Conservation (phyloP, 2,888 invertebrate genomes). For the Andrena marginata region DNA sequence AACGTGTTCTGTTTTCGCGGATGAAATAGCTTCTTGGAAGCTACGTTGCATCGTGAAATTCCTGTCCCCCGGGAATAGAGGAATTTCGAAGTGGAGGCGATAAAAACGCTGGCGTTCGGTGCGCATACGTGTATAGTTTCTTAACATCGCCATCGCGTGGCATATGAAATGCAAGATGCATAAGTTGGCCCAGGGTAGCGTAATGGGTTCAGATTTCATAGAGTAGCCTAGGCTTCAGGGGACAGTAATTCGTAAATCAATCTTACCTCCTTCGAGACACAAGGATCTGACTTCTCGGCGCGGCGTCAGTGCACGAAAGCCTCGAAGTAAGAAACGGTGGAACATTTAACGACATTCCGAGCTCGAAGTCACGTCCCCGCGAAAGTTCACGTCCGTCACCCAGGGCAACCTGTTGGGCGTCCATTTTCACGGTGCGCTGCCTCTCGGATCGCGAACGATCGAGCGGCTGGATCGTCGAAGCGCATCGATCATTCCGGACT, state of each 20-base stretch:
- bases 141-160: too few relatives aligned
- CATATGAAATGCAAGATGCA: too few relatives aligned
- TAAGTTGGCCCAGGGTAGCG: too few relatives aligned
- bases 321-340: background rate
- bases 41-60: background rate
- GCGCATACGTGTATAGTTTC: too few relatives aligned
- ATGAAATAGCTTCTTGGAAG: constrained; percentile 7
- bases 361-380: background rate
- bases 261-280: too few relatives aligned
- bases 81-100: background rate
- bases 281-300: background rate
- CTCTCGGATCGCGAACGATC: constrained; percentile 12
- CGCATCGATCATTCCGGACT: constrained; percentile 42
- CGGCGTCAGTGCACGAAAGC: background rate
- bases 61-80: background rate
- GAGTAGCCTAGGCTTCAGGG: too few relatives aligned
- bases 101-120: background rate
- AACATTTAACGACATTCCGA: constrained; percentile 5
- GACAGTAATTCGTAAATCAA: too few relatives aligned
- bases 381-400: constrained; percentile 3
- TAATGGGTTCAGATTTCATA: too few relatives aligned
- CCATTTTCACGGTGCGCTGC: background rate
- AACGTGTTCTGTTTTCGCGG: constrained; percentile 13
- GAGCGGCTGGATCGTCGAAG: background rate
- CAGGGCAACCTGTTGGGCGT: background rate